Base-by-base conservation (phyloP, 2,113 vertebrate species). In the Tachysurus vachellii region DNA sequence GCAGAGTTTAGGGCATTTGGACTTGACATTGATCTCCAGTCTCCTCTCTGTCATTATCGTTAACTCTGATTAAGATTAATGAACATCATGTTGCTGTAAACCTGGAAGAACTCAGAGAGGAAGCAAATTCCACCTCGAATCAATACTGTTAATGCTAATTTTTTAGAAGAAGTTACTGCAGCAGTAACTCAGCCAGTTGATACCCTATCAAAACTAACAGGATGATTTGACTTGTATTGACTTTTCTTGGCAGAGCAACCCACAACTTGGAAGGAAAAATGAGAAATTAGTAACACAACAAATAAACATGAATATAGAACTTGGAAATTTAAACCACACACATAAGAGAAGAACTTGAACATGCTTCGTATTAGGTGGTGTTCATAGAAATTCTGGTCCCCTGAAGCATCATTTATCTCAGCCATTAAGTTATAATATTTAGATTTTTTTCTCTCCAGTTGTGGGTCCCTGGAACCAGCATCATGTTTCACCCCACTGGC, bases 31-130 rank as follows among this genome's bases (percentile, higher is more conserved):
- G n/a, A 66, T 47, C 17, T 54, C n/a, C 42, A 28, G 14, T 62
- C 7, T 4, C 0, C 36, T 16, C 26, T 28, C 14, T 66, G 81
- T 71, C 82, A 26, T 56, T 36, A 3, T 84, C 11, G 19, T 70
- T 71, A 54, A 84, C 5, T 11, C n/a, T 56, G 82, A 68, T 84
- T 6, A 9, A 54, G 66, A 84, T 59, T 70, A 84, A 36, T 19
- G 23, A 44, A 12, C n/a, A 13, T 54, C 28, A 54, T 5, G 19
- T 79, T 79, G 28, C 75, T 86, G 75, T 5, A 21, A 66, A 79
- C 44, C 44, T 50, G 57, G 57, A 77, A 85, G n/a, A 56, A 6
- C 12, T 28, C 31, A 75, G 83, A 73, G 28, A 42, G 31, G 17
- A 57, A 57, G 68, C 31, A 21, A 80, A n/a, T 66, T 80, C 80